phyloP scores from a whole-genome alignment of 2,888 invertebrate species.

The Amblyjoppa proteus region DNA sequence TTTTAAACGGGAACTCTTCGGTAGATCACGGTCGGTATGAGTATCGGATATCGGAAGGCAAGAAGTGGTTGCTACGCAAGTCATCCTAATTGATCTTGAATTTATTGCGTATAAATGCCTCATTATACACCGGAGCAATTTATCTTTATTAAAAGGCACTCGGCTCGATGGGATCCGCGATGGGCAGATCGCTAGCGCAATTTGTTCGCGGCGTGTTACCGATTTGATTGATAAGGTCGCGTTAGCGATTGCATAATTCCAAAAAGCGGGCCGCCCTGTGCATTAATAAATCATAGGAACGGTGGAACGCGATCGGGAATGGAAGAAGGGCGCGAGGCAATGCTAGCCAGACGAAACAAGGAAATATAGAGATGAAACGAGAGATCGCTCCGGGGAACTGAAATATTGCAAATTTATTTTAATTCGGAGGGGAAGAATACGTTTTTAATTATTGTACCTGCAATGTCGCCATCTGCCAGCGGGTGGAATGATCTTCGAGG shows the following conservation, averaged over 20 bases:
- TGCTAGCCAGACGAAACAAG: slow-evolving; percentile 26
- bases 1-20: neutral
- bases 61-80: slow-evolving; percentile 44
- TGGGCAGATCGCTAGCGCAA: slow-evolving; percentile 62
- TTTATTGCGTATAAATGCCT: slow-evolving; percentile 78
- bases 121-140: slow-evolving; percentile 74
- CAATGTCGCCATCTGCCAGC: slow-evolving; percentile 61
- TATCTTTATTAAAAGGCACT: slow-evolving; percentile 74
- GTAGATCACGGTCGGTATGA: slow-evolving; percentile 4
- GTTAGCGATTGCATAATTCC: slow-evolving; percentile 56
- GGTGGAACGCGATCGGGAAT: slow-evolving; percentile 22
- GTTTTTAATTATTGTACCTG: slow-evolving; percentile 59
- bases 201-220: slow-evolving; percentile 72
- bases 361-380: slow-evolving; percentile 30
- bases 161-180: neutral
- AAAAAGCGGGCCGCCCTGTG: slow-evolving; percentile 54
- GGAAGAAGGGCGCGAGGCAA: slow-evolving; percentile 25
- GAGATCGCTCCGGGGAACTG: slow-evolving; percentile 40
- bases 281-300: slow-evolving; percentile 66
- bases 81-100: slow-evolving; percentile 76
- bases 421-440: slow-evolving; percentile 53
- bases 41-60: slow-evolving; percentile 19
- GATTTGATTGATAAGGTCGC: slow-evolving; percentile 65
- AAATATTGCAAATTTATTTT: slow-evolving; percentile 72
- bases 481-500: slow-evolving; percentile 53